Conservation (phyloP, 2,113 vertebrate genomes). For the Elephantulus edwardii region DNA sequence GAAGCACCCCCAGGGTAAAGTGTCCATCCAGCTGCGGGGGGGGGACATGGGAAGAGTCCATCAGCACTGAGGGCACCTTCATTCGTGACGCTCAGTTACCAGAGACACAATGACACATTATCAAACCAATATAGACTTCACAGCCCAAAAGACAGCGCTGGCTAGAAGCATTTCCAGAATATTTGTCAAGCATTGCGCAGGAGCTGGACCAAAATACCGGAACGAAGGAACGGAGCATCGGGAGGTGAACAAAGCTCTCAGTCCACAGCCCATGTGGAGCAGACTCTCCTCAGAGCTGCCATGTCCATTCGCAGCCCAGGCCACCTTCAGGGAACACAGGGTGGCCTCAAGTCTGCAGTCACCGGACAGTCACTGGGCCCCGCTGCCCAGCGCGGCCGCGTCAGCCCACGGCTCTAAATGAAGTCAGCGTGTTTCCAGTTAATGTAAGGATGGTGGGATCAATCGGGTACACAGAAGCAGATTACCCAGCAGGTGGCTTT, state of each 20-base stretch:
- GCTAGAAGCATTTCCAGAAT: not conserved
- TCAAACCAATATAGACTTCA: not conserved
- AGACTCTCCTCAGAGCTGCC: rapidly evolving
- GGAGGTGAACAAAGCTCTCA: not conserved
- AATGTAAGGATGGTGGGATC: slow-evolving; percentile 79
- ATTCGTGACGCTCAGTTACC: rapidly evolving
- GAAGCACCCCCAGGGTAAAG: not conserved
- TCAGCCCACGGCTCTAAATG: slow-evolving; percentile 76
- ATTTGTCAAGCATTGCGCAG: not conserved
- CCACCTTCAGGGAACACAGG: not conserved
- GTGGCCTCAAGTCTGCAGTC: not conserved
- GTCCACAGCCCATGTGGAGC: rapidly evolving
- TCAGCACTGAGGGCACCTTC: not conserved
- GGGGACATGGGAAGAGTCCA: rapidly evolving
- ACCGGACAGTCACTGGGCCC: not conserved
- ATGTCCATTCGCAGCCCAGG: not conserved
- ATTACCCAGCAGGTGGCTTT: slow-evolving; percentile 87
- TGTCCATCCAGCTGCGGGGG: rapidly evolving
- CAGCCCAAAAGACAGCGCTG: rapidly evolving
- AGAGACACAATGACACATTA: not conserved
- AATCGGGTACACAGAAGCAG: slow-evolving; percentile 82
- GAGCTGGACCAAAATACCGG: not conserved
- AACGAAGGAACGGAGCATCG: not conserved
- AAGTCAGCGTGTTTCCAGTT: slow-evolving; percentile 76
- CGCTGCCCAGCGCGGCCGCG: slow-evolving; percentile 37